Evolutionary conservation across 2,888 invertebrate species (phyloP), one percentile per base, ranked within the genome.

Genomic region (Caenorhabditis japonica): DNA sequence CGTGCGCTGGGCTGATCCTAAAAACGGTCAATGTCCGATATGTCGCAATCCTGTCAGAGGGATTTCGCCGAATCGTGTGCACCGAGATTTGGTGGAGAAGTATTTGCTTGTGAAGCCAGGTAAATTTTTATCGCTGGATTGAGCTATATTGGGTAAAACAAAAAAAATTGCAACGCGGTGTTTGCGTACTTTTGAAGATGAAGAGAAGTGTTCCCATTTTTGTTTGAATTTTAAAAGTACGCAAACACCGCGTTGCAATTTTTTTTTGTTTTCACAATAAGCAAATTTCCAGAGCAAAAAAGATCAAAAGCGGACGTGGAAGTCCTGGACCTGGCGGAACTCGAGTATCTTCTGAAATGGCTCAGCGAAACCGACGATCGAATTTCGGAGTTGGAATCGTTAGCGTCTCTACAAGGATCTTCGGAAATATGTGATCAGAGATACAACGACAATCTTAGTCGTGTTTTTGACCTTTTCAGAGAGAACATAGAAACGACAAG

Each of bases 11-110:
- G 27, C 12, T 2, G 47, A 59, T 5, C 12, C 15, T 1, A 47
- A 47, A 38, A 39, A 39, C 19, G 39, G 47, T 19, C 47, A 59
- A 27, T 59, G 59, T 30, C 59, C 59, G 15, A 47, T 59, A 38
- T 59, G 59, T 13, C 23, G 59, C 27, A 30, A 19, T 30, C 30
- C 59, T 1, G 59, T 59, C 7, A 47, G 27, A 17, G 59, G 47
- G 19, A 27, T 59, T 4, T 34, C 59, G 0, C 59, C 59, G 39
- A 59, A 59, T 21, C 47, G 30, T 13, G 30, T 39, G 15, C 25
- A 47, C 15, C 8, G 59, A 38, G 59, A 59, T 12, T 8, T 59
- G 17, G 47, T 59, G 19, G 25, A 59, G 4, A 47, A 19, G 19
- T 59, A 30, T 59, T 30, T 59, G 19, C 25, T 27, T 21, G 27